phyloP scores from a whole-genome alignment of 2,113 vertebrate genomes.

The Gobio gobio region DNA sequence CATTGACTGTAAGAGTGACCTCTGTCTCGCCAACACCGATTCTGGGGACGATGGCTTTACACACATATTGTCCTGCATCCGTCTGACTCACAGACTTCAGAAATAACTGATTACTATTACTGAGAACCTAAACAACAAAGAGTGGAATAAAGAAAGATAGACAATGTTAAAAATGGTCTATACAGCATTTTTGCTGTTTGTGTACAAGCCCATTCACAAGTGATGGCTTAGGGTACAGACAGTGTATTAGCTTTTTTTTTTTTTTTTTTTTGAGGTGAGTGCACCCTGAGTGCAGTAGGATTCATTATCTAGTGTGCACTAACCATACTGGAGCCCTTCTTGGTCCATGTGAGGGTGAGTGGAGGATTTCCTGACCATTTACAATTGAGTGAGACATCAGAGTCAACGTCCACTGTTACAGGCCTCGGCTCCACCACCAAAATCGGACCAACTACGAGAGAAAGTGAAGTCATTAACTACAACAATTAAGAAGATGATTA shows the following conservation, averaged over 20 bases:
- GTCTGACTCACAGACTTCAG: constrained; percentile 90
- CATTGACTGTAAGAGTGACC: constrained; percentile 90
- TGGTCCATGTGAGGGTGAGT: constrained; percentile 96
- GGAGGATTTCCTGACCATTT: constrained; percentile 95
- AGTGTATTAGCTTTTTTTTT: too few relatives aligned
- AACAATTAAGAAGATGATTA: neutral
- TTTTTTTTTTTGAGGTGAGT: too few relatives aligned
- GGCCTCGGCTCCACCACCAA: constrained; percentile 92
- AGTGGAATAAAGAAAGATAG: constrained; percentile 46
- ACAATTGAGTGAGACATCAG: constrained; percentile 91
- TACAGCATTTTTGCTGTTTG: neutral
- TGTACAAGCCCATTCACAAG: neutral
- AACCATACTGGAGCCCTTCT: constrained; percentile 96
- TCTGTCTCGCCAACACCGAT: constrained; percentile 93
- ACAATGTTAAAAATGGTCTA: neutral
- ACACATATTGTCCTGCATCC: constrained; percentile 91
- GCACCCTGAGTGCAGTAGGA: neutral
- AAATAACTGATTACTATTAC: constrained; percentile 95
- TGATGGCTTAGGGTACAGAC: neutral
- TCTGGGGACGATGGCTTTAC: constrained; percentile 95
- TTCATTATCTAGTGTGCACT: constrained; percentile 26
- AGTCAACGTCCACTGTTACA: constrained; percentile 87
- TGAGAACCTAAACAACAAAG: constrained; percentile 82
- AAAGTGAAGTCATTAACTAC: neutral
- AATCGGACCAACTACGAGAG: constrained; percentile 84